Conservation (phyloP, 30 jellyfish, hydroid and myxozoan genomes). For the Turritopsis rubra region DNA sequence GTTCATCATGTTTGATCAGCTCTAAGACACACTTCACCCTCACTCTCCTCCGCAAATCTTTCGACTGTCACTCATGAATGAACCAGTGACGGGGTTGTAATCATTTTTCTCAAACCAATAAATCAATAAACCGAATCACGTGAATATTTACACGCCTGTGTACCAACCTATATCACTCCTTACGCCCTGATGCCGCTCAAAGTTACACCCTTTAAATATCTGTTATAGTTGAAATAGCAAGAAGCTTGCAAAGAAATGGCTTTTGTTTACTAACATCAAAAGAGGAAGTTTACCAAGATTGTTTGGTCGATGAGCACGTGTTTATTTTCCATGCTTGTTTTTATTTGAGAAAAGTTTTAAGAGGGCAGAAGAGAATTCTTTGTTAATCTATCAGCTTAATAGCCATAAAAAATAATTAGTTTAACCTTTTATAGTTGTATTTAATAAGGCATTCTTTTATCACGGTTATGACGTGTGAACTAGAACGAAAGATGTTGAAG, state of each 20-base stretch:
- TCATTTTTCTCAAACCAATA: not conserved
- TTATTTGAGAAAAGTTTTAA: not conserved
- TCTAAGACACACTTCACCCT: too few relatives aligned
- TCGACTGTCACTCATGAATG: too few relatives aligned
- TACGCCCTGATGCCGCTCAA: not conserved
- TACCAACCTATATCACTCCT: not conserved
- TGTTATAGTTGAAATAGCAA: not conserved
- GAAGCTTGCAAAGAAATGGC: not conserved
- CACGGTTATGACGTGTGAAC: not conserved
- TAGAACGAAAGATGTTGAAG: not conserved
- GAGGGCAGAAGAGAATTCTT: not conserved
- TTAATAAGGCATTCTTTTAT: not conserved
- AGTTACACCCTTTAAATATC: not conserved
- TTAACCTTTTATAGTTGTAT: not conserved
- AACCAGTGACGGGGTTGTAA: too few relatives aligned
- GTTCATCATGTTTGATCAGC: too few relatives aligned
- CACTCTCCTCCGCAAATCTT: too few relatives aligned
- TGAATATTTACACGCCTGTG: not conserved
- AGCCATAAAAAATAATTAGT: not conserved
- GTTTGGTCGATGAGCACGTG: not conserved
- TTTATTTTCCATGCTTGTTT: not conserved
- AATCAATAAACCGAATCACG: not conserved
- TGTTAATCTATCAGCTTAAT: not conserved
- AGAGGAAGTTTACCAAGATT: not conserved
- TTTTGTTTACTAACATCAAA: not conserved